phyloP scores from a whole-genome alignment of 2,888 invertebrate genomes.

The Dermolepida albohirtum region DNA sequence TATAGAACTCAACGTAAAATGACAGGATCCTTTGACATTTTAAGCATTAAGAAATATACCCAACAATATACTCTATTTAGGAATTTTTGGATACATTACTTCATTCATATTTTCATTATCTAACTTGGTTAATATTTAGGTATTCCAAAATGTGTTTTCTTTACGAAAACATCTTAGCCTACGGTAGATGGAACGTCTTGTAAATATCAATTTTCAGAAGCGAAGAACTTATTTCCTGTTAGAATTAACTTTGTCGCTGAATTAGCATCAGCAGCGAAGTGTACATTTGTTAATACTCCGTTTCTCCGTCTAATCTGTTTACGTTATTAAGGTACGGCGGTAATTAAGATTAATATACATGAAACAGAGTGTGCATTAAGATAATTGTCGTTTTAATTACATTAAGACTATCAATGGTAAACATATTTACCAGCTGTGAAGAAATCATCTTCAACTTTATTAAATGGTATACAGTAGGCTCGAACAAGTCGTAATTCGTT shows the following conservation, averaged over 20 bases:
- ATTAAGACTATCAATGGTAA: slow-evolving; percentile 37
- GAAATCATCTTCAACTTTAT: slow-evolving; percentile 33
- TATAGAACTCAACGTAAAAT: too few relatives aligned
- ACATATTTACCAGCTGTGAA: slow-evolving; percentile 29
- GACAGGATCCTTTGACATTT: too few relatives aligned
- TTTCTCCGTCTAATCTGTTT: slow-evolving; percentile 34
- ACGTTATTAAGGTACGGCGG: slow-evolving; percentile 37
- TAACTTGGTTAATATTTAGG: too few relatives aligned
- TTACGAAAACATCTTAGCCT: too few relatives aligned
- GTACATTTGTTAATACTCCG: slow-evolving; percentile 38
- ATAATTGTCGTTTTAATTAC: slow-evolving; percentile 42
- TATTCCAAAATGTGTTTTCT: too few relatives aligned
- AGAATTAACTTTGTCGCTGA: slow-evolving; percentile 28
- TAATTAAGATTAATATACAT: slow-evolving; percentile 41
- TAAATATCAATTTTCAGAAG: slow-evolving; percentile 21
- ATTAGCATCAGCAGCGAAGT: slow-evolving; percentile 34
- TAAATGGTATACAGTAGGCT: slow-evolving; percentile 23
- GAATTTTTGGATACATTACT: too few relatives aligned
- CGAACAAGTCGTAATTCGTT: slow-evolving; percentile 9
- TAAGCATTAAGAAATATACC: too few relatives aligned
- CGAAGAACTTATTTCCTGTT: slow-evolving; percentile 20
- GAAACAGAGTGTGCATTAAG: slow-evolving; percentile 36
- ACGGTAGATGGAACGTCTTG: background rate
- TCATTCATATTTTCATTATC: too few relatives aligned
- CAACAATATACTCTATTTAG: too few relatives aligned